Evolutionary conservation across 2,113 vertebrate species (phyloP), one percentile per base, ranked within the genome.

Genomic region (Lophius piscatorius): DNA sequence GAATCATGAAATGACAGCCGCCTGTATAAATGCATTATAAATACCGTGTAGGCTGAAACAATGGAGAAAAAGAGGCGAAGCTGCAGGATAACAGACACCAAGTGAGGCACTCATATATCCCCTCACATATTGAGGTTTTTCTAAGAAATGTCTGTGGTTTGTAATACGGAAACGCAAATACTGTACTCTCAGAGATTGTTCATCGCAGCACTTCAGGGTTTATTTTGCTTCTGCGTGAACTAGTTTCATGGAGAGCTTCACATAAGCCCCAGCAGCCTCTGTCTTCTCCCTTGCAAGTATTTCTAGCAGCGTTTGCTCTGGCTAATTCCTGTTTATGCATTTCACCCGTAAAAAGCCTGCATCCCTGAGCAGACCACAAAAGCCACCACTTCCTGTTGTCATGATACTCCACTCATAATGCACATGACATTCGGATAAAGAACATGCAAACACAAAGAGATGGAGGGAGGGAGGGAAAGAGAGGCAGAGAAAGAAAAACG

Each of bases 291-390:
- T 50, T 1, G 11, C 39, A 52, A 48, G 49, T 8, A 34, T 26
- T 42, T 70, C 54, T 5, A 64, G 46, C 67, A 55, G 39, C 3
- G 1, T 49, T 48, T 42, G 29, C 42, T 31, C 17, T 6, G 12
- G 50, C 54, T 60, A 28, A 73, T 87, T 87, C 75, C 80, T 87
- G 80, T 86, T 86, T 76, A 69, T 70, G 51, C 76, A 64, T 59
- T 67, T 52, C 61, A 71, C 70, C 62, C 34, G 39, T 21, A 79
- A 77, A 55, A 28, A 12, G 39, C 63, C 39, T 8, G 13, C 47
- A 72, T 71, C 45, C 63, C 52, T 36, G 49, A 59, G 40, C 21
- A 29, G 17, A 57, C 54, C 60, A 48, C 69, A 63, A 76, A 63
- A 44, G 10, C 55, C 52, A 49, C 40, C 26, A 47, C 61, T 77